Percentiles rank a stretch among this genome's conserved stretches.
phyloP scores from a whole-genome alignment of 2,888 invertebrate species.

The Drosophila imparisetae region DNA sequence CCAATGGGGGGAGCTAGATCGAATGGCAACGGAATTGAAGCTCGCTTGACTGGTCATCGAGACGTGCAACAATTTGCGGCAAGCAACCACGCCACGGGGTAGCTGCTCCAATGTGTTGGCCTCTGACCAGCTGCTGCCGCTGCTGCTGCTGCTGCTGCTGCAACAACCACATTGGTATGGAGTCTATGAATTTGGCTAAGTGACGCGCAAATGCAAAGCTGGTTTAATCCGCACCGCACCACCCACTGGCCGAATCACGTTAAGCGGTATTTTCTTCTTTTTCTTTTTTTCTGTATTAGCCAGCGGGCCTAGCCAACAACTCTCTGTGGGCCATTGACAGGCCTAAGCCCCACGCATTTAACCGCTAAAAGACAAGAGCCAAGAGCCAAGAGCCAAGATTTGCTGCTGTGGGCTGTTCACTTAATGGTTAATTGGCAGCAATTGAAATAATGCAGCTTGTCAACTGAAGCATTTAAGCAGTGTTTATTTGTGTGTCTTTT shows the following conservation, averaged over 20 bases:
- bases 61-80: conserved; percentile 73
- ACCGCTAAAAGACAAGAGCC: conserved; percentile 15
- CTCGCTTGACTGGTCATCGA: conserved; percentile 48
- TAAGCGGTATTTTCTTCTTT: conserved; percentile 19
- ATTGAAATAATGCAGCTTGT: conserved; percentile 53
- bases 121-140: conserved; percentile 19
- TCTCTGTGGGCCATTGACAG: conserved; percentile 28
- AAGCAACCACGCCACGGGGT: conserved; percentile 62
- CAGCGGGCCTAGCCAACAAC: conserved; percentile 5
- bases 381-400: background rate
- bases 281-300: conserved; percentile 9
- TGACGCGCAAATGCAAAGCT: conserved; percentile 20
- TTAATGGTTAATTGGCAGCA: conserved; percentile 52
- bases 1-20: conserved; percentile 9
- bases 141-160: background rate
- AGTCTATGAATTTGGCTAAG: conserved; percentile 27
- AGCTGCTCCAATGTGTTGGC: conserved; percentile 25
- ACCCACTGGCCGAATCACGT: background rate
- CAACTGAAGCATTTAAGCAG: conserved; percentile 46
- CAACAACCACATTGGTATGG: conserved; percentile 10
- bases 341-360: conserved; percentile 39
- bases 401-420: conserved; percentile 19
- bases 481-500: conserved; percentile 15
- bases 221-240: conserved; percentile 12
- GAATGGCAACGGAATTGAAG: conserved; percentile 33